Conservation (phyloP, 2,797 vertebrate species). For the Liasis olivaceus region DNA sequence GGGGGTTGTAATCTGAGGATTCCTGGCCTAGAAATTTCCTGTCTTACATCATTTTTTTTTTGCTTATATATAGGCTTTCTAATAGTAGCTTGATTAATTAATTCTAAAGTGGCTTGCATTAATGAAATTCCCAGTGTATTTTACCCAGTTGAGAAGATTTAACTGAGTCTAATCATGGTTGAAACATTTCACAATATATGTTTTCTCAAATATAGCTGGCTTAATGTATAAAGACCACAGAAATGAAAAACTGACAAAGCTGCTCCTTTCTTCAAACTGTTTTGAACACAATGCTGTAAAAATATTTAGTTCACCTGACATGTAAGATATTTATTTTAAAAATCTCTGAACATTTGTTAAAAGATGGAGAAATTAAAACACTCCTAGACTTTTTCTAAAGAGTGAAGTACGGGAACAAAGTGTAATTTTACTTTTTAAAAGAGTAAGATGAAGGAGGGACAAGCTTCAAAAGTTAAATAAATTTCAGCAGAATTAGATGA, state of each 20-base stretch:
- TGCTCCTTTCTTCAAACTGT: fast-evolving
- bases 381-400: neutral
- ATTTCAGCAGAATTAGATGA: conserved; percentile 27
- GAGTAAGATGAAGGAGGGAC: conserved; percentile 2
- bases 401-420: neutral
- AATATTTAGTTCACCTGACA: neutral
- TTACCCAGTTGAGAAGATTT: neutral
- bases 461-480: neutral
- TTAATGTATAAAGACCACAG: conserved; percentile 22
- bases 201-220: conserved; percentile 12
- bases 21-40: neutral
- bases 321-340: neutral
- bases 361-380: neutral
- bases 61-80: neutral
- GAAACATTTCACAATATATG: fast-evolving
- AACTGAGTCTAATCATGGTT: neutral
- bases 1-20: neutral
- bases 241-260: conserved; percentile 1
- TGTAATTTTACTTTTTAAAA: neutral
- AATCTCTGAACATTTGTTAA: neutral
- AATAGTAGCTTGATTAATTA: neutral
- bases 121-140: neutral
- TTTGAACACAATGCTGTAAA: neutral
- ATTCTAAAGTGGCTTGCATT: neutral
- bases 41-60: neutral